Evolutionary conservation across 1,140 invertebrate species (phyloP).

Genomic region (Paraescarpia echinospica): DNA sequence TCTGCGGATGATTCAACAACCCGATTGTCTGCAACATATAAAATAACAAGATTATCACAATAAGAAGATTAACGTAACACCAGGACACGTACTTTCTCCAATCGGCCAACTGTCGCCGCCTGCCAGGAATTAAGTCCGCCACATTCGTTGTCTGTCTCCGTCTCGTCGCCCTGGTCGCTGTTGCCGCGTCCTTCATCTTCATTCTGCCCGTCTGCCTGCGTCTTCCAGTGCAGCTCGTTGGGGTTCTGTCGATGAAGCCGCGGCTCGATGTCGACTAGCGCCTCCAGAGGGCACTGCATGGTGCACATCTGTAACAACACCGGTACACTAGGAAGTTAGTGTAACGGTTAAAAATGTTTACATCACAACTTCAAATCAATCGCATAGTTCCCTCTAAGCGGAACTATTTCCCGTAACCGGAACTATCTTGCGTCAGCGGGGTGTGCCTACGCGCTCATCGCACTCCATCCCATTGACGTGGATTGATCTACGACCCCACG

Average conservation of each 20-base stretch:
- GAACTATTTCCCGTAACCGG: too few species aligned
- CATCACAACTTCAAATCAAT: too few species aligned
- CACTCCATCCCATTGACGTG: too few species aligned
- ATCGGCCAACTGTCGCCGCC: neutral
- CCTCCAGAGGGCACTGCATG: neutral
- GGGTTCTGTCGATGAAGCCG: conserved; percentile 19
- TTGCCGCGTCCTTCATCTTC: neutral
- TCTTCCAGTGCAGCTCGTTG: conserved; percentile 23
- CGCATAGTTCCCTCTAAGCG: too few species aligned
- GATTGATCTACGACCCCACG: too few species aligned
- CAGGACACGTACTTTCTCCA: neutral
- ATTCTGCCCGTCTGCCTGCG: neutral
- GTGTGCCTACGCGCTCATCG: too few species aligned
- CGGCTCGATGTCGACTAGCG: conserved; percentile 2
- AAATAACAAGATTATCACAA: too few species aligned
- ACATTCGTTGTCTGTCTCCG: neutral
- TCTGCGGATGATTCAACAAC: too few species aligned
- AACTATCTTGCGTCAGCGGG: too few species aligned
- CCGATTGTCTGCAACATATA: too few species aligned
- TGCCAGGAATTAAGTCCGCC: neutral
- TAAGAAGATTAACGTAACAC: neutral
- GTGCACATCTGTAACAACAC: neutral
- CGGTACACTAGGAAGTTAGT: too few species aligned
- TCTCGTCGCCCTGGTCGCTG: neutral
- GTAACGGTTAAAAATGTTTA: too few species aligned